Evolutionary conservation across 2,888 invertebrate species (phyloP).

Genomic region (Machimus rusticus): DNA sequence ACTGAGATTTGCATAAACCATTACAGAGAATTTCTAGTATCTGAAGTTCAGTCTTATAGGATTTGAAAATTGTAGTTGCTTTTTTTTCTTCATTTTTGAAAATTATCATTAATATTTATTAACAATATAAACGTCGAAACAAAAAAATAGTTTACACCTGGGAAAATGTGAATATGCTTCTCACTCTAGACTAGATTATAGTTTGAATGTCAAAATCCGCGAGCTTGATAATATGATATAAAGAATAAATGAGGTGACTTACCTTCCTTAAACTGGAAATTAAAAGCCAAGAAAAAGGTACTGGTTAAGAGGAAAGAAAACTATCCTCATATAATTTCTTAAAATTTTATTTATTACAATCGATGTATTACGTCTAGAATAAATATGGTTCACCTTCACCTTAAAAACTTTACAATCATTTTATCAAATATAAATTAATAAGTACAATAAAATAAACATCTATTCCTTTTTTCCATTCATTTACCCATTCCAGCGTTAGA

Average conservation of each 20-base stretch:
- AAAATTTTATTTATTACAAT: slow-evolving; percentile 6
- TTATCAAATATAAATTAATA: slow-evolving; percentile 10
- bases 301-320: background rate
- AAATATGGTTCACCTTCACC: background rate
- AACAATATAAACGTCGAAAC: too few relatives aligned
- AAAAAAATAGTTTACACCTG: too few relatives aligned
- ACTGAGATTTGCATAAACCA: too few relatives aligned
- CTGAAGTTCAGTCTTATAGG: too few relatives aligned
- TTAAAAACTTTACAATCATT: background rate
- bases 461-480: background rate
- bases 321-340: background rate
- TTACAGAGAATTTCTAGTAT: too few relatives aligned
- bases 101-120: too few relatives aligned
- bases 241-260: background rate
- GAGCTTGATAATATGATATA: too few relatives aligned
- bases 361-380: background rate
- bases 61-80: too few relatives aligned
- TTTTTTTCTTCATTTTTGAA: too few relatives aligned
- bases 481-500: background rate
- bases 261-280: background rate
- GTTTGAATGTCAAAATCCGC: too few relatives aligned
- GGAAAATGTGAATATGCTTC: too few relatives aligned
- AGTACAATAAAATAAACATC: background rate
- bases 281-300: background rate
- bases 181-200: too few relatives aligned